A percentile compares a stretch with the other conserved stretches of the same genome.
phyloP scores from a whole-genome alignment of 1,140 invertebrate genomes.

The Coboldia fuscipes region DNA sequence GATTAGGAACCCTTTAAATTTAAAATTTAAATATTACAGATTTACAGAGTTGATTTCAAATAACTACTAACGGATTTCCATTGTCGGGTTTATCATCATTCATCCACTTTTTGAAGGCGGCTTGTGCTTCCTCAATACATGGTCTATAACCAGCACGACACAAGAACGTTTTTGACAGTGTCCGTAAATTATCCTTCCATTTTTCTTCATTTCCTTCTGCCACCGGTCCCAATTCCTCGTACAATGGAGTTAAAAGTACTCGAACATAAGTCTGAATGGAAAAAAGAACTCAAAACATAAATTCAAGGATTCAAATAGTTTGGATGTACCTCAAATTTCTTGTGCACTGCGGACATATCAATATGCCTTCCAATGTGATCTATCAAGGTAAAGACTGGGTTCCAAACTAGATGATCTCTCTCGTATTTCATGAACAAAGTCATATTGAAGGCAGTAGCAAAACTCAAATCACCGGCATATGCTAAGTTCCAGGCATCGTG shows the following conservation, averaged over 20 bases:
- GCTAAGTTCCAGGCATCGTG: conserved; percentile 62
- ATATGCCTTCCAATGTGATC: conserved; percentile 51
- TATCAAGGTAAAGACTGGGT: conserved; percentile 54
- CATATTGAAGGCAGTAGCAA: conserved; percentile 48
- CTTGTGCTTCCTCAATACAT: conserved; percentile 41
- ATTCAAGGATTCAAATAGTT: conserved; percentile 1
- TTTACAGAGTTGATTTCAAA: conserved; percentile 2
- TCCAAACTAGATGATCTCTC: conserved; percentile 49
- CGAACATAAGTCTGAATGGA: conserved; percentile 35
- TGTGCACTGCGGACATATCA: conserved; percentile 33
- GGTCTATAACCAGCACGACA: conserved; percentile 48
- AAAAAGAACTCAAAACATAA: conserved; percentile 1
- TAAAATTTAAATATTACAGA: not conserved
- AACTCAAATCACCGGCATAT: conserved; percentile 48
- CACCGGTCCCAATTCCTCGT: conserved; percentile 32
- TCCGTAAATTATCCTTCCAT: conserved; percentile 35
- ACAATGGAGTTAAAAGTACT: conserved; percentile 36
- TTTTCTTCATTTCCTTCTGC: conserved; percentile 28
- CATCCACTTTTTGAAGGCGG: conserved; percentile 43
- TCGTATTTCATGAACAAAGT: conserved; percentile 47
- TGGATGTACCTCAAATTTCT: conserved; percentile 39
- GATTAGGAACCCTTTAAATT: conserved; percentile 36
- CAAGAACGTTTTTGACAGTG: conserved; percentile 38
- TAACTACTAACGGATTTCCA: conserved; percentile 52
- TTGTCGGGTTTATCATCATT: conserved; percentile 38